phyloP scores from a whole-genome alignment of 2,113 vertebrate species.

The Sphyrna mokarran region DNA sequence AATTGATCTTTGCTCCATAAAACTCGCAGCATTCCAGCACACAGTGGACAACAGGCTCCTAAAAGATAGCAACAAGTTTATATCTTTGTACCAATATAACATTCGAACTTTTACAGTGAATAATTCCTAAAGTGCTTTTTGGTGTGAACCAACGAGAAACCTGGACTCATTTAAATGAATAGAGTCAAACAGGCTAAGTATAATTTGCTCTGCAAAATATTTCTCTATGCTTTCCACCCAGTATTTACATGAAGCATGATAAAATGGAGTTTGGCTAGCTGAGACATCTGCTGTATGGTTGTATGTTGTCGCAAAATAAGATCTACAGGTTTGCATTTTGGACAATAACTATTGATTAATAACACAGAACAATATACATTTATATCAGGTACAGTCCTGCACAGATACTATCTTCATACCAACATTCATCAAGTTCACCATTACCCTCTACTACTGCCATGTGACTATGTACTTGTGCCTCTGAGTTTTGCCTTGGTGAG shows the following conservation, averaged over 20 bases:
- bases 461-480: no score
- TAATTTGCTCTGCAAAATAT: not conserved
- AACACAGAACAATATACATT: no score
- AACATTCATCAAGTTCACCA: no score
- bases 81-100: not conserved
- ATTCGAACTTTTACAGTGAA: not conserved
- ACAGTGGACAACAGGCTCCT: conserved; percentile 94
- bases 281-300: not conserved
- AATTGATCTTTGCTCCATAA: conserved; percentile 86
- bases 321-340: no score
- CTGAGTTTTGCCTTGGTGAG: no score
- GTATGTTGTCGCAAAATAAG: no score
- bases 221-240: not conserved
- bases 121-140: not conserved
- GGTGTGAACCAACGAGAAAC: not conserved
- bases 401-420: no score
- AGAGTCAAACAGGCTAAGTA: not conserved
- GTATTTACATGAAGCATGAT: not conserved
- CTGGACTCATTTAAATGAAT: not conserved
- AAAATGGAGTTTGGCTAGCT: not conserved
- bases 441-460: no score
- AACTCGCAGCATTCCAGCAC: conserved; percentile 87
- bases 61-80: conserved; percentile 39
- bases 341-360: no score
- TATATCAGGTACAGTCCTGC: no score